These are phyloP conservation scores for Camponotus pennsylvanicus DNA, from an alignment of 1,140 invertebrate genomes.

Conservation along the genomic window DNA sequence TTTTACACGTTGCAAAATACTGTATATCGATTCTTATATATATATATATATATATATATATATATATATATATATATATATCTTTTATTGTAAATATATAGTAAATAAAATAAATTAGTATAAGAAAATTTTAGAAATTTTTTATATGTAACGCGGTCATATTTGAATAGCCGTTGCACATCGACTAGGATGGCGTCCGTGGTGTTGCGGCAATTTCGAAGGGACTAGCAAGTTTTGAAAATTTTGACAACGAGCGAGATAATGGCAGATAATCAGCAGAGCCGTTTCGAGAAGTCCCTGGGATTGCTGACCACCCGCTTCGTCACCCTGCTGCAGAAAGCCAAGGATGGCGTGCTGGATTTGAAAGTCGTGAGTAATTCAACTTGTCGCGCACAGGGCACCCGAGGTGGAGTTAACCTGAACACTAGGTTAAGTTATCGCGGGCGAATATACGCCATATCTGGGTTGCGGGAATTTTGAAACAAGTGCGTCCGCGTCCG, in stretches of 20 bases:
- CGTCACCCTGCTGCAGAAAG: slow-evolving; percentile 97
- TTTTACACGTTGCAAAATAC: slow-evolving; percentile 63
- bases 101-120: not conserved
- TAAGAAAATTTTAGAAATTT: slow-evolving; percentile 32
- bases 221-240: slow-evolving; percentile 83
- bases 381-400: slow-evolving; percentile 32
- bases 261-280: slow-evolving; percentile 88
- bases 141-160: slow-evolving; percentile 66
- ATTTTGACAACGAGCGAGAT: slow-evolving; percentile 83
- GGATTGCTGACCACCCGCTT: slow-evolving; percentile 98
- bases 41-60: no score
- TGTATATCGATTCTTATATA: no score
- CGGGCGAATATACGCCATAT: slow-evolving; percentile 80
- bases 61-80: not conserved
- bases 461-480: slow-evolving; percentile 85
- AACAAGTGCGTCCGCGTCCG: slow-evolving; percentile 69
- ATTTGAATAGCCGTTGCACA: slow-evolving; percentile 67
- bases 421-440: slow-evolving; percentile 78
- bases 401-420: slow-evolving; percentile 72
- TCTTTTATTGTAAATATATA: slow-evolving; percentile 1
- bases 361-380: slow-evolving; percentile 94
- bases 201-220: slow-evolving; percentile 87
- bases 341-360: slow-evolving; percentile 98
- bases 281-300: slow-evolving; percentile 97
- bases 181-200: slow-evolving; percentile 78